Conservation (phyloP, 2,797 vertebrate species). For the Malurus splendens region DNA sequence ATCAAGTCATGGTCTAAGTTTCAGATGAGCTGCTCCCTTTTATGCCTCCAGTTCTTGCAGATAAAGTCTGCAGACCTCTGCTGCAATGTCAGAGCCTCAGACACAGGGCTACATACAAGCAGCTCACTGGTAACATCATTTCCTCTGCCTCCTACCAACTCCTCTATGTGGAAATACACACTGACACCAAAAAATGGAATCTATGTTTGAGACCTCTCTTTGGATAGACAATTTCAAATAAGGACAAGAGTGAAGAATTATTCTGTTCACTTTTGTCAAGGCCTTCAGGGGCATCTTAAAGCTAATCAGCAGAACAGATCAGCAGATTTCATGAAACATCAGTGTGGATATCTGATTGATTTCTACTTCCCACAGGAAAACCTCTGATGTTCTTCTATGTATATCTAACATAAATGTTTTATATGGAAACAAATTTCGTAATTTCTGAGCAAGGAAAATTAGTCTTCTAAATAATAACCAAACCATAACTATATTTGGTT, state of each 20-base stretch:
- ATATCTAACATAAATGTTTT: neutral
- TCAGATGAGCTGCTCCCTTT: neutral
- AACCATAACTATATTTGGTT: neutral
- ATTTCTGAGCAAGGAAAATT: neutral
- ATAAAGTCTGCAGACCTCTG: neutral
- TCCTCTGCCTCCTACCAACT: neutral
- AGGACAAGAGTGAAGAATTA: neutral
- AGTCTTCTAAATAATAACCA: neutral
- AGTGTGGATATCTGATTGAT: neutral
- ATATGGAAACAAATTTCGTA: neutral
- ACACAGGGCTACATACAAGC: neutral
- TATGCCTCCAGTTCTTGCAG: rapidly evolving
- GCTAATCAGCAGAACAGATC: neutral
- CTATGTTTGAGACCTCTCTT: neutral
- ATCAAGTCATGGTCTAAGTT: neutral
- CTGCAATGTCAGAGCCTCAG: neutral
- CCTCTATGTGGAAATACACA: neutral
- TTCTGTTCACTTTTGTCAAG: neutral
- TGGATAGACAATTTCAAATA: neutral
- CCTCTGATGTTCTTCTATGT: neutral
- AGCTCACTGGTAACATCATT: neutral
- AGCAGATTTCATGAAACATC: neutral
- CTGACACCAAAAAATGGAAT: neutral
- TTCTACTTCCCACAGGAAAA: neutral
- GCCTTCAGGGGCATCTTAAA: neutral